Evolutionary conservation across 2,888 invertebrate genomes (phyloP).

Genomic region (Plebejus melissa): DNA sequence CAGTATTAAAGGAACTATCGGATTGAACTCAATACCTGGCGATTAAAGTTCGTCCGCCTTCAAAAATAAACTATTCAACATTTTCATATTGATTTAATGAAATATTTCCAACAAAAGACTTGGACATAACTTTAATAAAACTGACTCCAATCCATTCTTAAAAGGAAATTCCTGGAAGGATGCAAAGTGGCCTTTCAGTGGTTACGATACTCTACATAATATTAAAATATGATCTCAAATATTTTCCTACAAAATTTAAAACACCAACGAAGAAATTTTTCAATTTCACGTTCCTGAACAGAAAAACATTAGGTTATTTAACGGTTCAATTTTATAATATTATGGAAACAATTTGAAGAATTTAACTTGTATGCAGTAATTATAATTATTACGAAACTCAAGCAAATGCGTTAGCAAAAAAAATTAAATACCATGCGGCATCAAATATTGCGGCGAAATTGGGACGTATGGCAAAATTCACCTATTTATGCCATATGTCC

Average conservation of each 20-base stretch:
- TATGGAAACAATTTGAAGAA: not conserved
- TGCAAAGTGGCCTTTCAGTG: constrained; percentile 33
- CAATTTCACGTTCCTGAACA: constrained; percentile 11
- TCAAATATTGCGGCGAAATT: too few relatives aligned
- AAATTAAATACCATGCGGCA: too few relatives aligned
- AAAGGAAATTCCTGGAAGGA: constrained; percentile 28
- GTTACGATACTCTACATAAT: constrained; percentile 33
- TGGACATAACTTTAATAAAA: constrained; percentile 32
- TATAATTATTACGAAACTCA: not conserved
- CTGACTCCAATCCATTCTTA: constrained; percentile 32
- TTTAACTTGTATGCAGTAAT: not conserved
- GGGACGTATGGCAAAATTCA: too few relatives aligned
- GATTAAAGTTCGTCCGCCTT: not conserved
- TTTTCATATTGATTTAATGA: constrained; percentile 31
- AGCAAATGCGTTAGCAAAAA: not conserved
- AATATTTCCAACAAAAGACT: constrained; percentile 30
- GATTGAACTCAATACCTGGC: not conserved
- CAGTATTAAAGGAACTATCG: not conserved
- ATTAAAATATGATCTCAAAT: constrained; percentile 34
- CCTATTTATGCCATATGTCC: too few relatives aligned
- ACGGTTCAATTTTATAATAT: not conserved
- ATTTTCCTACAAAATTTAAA: constrained; percentile 26
- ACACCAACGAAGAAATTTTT: constrained; percentile 15
- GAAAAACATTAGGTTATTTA: constrained; percentile 1
- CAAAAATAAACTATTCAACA: constrained; percentile 9